Evolutionary conservation across 2,888 invertebrate genomes (phyloP), one percentile per base, ranked within the genome.

Genomic region (Gortyna flavago): DNA sequence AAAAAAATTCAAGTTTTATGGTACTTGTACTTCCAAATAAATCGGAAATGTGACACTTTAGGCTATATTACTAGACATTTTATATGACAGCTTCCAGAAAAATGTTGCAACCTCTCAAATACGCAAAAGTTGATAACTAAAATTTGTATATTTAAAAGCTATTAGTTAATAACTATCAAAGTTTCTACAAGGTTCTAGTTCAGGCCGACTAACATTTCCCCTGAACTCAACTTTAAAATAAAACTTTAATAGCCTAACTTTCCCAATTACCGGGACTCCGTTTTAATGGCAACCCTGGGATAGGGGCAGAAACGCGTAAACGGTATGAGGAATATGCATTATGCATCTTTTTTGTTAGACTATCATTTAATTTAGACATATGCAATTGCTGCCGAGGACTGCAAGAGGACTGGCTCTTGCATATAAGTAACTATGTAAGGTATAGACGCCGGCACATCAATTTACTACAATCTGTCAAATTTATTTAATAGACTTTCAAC

Each of bases 161-260:
- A 8, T 77, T 35, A 68, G n/a, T 44, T 48, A 57, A 21, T 70
- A 59, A 57, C 38, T 67, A 67, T 11, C 73, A 74, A 74, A 75
- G 41, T 57, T 71, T 41, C 21, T 1, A 48, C 41, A 51, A 71
- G 16, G 21, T 41, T 41, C 59, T 9, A 59, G 51, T 66, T 41
- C 54, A 44, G 35, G 35, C 35, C 25, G 59, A 38, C 72, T 41
- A 64, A 65, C 64, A 67, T 64, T 72, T 74, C 44, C 65, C 16
- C 41, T 57, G 61, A 75, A 72, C 64, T 74, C 6, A 61, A 68
- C 72, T 83, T 79, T 81, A 57, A 72, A 71, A 83, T 79, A 83
- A 83, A 83, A 83, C 72, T 80, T 80, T 72, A 73, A 84, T 68
- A 48, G 68, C 21, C 25, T 16, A 83, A 83, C 77, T 83, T 83